These are phyloP conservation scores for Aeoliscus strigatus DNA, from an alignment of 2,797 vertebrate genomes.

Conservation along the genomic window DNA sequence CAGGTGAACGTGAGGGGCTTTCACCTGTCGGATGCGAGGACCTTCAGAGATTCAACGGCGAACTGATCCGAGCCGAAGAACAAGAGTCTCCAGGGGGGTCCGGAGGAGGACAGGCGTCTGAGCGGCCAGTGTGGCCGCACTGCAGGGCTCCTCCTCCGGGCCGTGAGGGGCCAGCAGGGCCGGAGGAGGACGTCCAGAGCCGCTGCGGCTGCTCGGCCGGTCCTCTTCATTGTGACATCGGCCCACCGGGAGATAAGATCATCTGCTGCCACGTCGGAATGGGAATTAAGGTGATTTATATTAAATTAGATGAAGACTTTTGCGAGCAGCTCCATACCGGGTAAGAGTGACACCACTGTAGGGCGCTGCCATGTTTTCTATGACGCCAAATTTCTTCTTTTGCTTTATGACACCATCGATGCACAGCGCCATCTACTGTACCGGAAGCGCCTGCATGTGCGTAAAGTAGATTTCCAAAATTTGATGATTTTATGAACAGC, in stretches of 20 bases:
- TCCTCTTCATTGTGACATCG: not conserved
- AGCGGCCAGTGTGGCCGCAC: not conserved
- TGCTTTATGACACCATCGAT: not conserved
- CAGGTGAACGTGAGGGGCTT: too few relatives aligned
- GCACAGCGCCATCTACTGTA: too few relatives aligned
- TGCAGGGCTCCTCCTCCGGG: not conserved
- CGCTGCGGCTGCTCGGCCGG: not conserved
- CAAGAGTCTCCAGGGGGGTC: constrained; percentile 82
- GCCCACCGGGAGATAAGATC: not conserved
- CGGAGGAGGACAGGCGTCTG: constrained; percentile 15
- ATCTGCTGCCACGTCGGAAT: not conserved
- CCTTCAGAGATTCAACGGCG: constrained; percentile 77
- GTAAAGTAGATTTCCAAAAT: too few relatives aligned
- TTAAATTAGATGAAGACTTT: not conserved
- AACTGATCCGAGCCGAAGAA: constrained; percentile 91
- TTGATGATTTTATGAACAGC: too few relatives aligned
- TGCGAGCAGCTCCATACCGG: not conserved
- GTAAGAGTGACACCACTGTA: not conserved
- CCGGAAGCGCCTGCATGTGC: too few relatives aligned
- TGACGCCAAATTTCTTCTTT: constrained; percentile 11
- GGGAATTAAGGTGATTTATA: too few relatives aligned
- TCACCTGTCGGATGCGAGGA: constrained; percentile 77
- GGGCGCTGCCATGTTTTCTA: constrained; percentile 33
- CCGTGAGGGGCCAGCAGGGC: not conserved
- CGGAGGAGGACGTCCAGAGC: not conserved